These are phyloP conservation scores for Watsonalla cultraria DNA, from an alignment of 2,888 invertebrate genomes.

Conservation along the genomic window DNA sequence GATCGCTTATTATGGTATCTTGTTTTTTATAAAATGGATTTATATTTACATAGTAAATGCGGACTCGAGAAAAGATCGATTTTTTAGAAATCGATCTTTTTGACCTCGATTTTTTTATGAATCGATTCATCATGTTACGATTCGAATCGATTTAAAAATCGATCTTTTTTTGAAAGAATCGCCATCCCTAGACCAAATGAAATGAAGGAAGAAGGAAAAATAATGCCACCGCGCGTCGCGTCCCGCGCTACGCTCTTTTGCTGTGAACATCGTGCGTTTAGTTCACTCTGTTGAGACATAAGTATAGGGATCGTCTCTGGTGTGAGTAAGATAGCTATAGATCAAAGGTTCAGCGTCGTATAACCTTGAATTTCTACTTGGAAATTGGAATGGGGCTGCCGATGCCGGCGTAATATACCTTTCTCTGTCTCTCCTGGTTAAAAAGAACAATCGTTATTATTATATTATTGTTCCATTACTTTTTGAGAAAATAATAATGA, in stretches of 20 bases:
- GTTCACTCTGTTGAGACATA: slow-evolving; percentile 41
- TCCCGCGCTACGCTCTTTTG: slow-evolving; percentile 49
- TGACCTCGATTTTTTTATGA: too few relatives aligned
- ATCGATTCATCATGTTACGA: too few relatives aligned
- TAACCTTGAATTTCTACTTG: slow-evolving; percentile 60
- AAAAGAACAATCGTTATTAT: slow-evolving; percentile 27
- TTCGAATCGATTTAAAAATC: too few relatives aligned
- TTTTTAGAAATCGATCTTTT: too few relatives aligned
- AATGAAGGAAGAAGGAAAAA: slow-evolving; percentile 62
- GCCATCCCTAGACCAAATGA: too few relatives aligned
- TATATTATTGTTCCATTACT: too few relatives aligned
- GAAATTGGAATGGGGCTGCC: slow-evolving; percentile 34
- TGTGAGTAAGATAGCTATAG: slow-evolving; percentile 40
- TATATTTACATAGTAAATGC: too few relatives aligned
- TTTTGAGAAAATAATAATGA: too few relatives aligned
- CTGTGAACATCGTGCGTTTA: slow-evolving; percentile 50
- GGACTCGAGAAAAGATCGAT: too few relatives aligned
- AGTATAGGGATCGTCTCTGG: slow-evolving; percentile 12
- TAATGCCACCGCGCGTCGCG: slow-evolving; percentile 54
- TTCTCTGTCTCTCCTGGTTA: slow-evolving; percentile 53
- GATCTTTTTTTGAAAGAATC: too few relatives aligned
- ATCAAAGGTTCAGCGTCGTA: slow-evolving; percentile 27
- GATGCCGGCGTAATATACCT: slow-evolving; percentile 40
- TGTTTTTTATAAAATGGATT: too few relatives aligned
- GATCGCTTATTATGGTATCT: too few relatives aligned